Conservation (phyloP, 2,113 vertebrate genomes). For the Archilochus colubris region DNA sequence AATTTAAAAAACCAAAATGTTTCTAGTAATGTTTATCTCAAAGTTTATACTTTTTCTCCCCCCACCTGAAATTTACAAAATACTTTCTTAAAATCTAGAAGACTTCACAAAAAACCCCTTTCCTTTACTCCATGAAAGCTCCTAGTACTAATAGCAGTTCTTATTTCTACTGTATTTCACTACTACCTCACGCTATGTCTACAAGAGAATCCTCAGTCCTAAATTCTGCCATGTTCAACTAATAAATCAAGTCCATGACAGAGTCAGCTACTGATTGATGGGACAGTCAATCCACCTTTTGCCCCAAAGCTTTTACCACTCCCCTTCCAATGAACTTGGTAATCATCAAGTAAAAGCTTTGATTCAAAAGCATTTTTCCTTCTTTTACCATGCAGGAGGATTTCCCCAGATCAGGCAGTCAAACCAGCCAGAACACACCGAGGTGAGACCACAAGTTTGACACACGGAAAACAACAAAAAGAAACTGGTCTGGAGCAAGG, state of each 20-base stretch:
- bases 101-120: neutral
- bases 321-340: neutral
- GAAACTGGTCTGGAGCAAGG: neutral
- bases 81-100: neutral
- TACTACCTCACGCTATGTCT: neutral
- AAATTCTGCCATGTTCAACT: neutral
- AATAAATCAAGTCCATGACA: neutral
- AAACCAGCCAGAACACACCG: neutral
- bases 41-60: neutral
- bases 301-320: neutral
- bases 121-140: neutral
- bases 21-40: neutral
- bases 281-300: neutral
- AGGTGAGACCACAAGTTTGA: rapidly evolving
- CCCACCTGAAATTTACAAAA: neutral
- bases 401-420: neutral
- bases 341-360: neutral
- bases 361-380: neutral
- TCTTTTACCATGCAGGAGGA: neutral
- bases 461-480: rapidly evolving
- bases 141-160: neutral
- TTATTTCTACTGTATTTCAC: neutral
- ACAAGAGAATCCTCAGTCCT: neutral
- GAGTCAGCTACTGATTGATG: rapidly evolving
- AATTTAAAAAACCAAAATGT: neutral